phyloP scores from a whole-genome alignment of 2,113 vertebrate species.

The Lethenteron camtschaticum region DNA sequence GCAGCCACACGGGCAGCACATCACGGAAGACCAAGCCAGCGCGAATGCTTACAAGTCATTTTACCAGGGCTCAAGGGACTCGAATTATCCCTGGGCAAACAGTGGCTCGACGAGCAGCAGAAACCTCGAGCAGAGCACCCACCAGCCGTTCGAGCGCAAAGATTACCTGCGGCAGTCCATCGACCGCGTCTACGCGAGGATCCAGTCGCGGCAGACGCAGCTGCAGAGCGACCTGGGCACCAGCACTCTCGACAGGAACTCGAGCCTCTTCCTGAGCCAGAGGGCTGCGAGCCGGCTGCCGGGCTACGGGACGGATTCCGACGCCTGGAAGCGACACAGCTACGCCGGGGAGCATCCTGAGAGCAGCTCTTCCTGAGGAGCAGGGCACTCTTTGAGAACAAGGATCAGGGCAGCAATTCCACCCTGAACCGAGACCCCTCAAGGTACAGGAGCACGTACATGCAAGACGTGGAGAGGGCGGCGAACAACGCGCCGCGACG shows the following conservation, averaged over 20 bases:
- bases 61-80: no score
- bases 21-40: no score
- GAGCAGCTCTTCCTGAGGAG: not conserved
- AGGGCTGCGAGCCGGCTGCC: no score
- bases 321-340: conserved; percentile 3
- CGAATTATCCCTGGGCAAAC: no score
- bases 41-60: no score
- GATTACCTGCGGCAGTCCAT: not conserved
- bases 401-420: not conserved
- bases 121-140: no score
- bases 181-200: not conserved
- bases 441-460: not conserved
- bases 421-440: not conserved
- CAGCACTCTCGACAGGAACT: no score
- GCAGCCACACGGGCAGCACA: no score
- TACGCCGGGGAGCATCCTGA: conserved; percentile 3
- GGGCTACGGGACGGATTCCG: not conserved
- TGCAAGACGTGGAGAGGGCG: not conserved
- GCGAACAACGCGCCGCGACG: not conserved
- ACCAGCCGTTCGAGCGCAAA: not conserved
- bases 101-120: no score
- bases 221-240: no score
- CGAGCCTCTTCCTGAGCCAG: no score
- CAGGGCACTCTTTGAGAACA: not conserved
- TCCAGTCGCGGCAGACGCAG: not conserved